These are phyloP conservation scores for Opisthograptis luteolata DNA, from an alignment of 2,888 invertebrate genomes.

Conservation along the genomic window DNA sequence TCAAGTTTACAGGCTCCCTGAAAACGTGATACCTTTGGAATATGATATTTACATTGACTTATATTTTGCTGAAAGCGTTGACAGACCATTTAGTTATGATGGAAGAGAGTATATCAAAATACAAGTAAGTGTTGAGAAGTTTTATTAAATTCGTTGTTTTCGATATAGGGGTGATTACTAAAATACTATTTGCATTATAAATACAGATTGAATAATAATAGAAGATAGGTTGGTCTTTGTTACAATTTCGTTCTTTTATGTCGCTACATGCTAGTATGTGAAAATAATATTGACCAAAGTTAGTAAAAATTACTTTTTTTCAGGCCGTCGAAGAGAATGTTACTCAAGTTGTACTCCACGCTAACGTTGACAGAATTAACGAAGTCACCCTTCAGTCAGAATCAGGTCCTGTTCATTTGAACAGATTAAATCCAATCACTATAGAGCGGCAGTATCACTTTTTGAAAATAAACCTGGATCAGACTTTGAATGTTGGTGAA, in stretches of 20 bases:
- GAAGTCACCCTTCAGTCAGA: constrained; percentile 41
- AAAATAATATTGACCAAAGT: no score
- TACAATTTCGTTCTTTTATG: no score
- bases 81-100: constrained; percentile 68
- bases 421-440: constrained; percentile 38
- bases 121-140: constrained; percentile 67
- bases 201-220: no score
- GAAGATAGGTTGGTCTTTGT: no score
- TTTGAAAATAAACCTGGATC: constrained; percentile 61
- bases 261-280: no score
- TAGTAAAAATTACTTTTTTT: no score
- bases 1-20: constrained; percentile 62
- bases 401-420: constrained; percentile 36
- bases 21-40: constrained; percentile 64
- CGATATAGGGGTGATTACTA: no score
- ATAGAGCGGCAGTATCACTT: constrained; percentile 71
- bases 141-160: no score
- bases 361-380: constrained; percentile 69
- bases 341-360: constrained; percentile 73
- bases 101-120: constrained; percentile 63
- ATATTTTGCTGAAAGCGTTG: constrained; percentile 63
- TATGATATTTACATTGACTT: constrained; percentile 73
- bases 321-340: constrained; percentile 62
- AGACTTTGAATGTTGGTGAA: constrained; percentile 47
- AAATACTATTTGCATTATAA: no score